These are phyloP conservation scores for Furnarius figulus DNA, from an alignment of 2,113 vertebrate genomes.

Conservation along the genomic window DNA sequence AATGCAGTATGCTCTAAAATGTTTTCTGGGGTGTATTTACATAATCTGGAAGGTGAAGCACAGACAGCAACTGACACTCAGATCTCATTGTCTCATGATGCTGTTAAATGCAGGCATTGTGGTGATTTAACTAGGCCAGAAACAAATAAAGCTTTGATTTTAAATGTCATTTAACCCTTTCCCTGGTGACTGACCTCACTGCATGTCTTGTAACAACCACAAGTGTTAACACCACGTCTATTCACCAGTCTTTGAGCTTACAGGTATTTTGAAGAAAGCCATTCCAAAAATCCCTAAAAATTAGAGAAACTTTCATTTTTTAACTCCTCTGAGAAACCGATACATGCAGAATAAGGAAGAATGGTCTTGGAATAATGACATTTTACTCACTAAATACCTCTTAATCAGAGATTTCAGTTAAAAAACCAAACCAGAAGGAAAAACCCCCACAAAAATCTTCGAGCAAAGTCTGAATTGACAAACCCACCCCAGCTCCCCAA, in stretches of 20 bases:
- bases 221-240: background rate
- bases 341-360: background rate
- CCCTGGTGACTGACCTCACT: background rate
- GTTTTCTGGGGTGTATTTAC: conserved; percentile 17
- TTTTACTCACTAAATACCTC: background rate
- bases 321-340: background rate
- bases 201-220: background rate
- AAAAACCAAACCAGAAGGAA: background rate
- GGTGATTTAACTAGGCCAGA: background rate
- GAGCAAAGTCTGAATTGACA: background rate
- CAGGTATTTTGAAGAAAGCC: background rate
- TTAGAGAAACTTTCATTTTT: background rate
- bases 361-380: background rate
- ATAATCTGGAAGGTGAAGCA: background rate
- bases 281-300: background rate
- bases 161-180: conserved; percentile 28
- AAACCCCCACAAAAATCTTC: background rate
- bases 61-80: conserved; percentile 44
- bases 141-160: background rate
- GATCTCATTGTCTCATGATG: background rate
- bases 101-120: background rate
- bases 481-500: background rate
- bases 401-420: background rate
- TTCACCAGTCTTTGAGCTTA: background rate
- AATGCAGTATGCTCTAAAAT: background rate